Conservation (phyloP, 2,113 vertebrate genomes). For the Strix aluco region DNA sequence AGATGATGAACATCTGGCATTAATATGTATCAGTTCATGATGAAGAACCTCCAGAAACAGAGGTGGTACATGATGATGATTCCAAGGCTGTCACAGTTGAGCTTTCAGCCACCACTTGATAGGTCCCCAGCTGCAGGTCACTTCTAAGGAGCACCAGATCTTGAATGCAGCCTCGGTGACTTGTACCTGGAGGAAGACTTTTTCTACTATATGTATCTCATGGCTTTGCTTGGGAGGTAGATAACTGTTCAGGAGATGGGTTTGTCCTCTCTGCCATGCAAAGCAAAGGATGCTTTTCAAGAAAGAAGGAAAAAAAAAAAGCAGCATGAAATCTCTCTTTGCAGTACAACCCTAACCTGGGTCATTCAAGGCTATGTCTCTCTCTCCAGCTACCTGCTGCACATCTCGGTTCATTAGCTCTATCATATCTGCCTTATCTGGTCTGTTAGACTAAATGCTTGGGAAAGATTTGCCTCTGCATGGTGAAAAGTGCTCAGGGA, state of each 20-base stretch:
- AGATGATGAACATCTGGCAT: background rate
- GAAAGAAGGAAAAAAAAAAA: background rate
- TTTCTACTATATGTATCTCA: background rate
- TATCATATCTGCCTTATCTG: background rate
- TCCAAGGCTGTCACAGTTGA: background rate
- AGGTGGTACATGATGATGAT: background rate
- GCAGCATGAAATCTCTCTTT: background rate
- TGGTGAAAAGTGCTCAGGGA: background rate
- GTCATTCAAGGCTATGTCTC: background rate
- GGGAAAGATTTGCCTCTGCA: background rate
- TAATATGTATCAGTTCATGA: background rate
- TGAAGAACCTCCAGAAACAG: background rate
- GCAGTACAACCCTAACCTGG: background rate
- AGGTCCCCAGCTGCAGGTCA: background rate
- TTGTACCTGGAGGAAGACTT: background rate
- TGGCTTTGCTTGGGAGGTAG: background rate
- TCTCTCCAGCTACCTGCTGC: background rate
- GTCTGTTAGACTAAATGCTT: background rate
- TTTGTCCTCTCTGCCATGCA: background rate
- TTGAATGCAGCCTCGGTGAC: background rate
- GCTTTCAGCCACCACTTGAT: background rate
- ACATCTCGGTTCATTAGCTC: background rate
- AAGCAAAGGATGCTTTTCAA: background rate
- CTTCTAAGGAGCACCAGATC: background rate
- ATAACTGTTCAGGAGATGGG: background rate